Percentiles rank a stretch among this genome's conserved stretches.
These are phyloP conservation scores for Tapirus indicus DNA, from an alignment of 2,797 vertebrate species.

Conservation along the genomic window DNA sequence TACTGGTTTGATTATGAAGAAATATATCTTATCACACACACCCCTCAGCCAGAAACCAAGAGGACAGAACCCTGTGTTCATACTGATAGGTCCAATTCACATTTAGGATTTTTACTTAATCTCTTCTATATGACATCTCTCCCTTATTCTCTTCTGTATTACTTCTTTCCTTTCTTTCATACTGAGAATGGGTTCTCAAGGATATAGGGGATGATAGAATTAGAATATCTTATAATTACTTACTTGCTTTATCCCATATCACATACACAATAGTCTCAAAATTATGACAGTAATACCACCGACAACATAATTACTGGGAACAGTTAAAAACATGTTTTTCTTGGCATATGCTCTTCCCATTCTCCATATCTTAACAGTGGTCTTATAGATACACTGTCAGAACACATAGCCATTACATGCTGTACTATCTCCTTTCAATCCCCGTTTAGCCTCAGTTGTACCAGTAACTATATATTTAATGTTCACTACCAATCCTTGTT, in stretches of 20 bases:
- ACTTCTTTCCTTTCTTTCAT: background rate
- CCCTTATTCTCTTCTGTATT: background rate
- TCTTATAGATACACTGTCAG: background rate
- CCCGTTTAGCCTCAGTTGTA: background rate
- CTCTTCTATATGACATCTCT: background rate
- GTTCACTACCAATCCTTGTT: background rate
- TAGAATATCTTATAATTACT: background rate
- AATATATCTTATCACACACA: background rate
- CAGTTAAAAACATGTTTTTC: background rate
- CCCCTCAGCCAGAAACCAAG: background rate
- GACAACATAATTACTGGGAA: background rate
- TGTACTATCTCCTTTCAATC: background rate
- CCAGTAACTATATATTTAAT: background rate
- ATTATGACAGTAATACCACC: background rate
- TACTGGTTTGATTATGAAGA: background rate
- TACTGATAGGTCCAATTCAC: background rate
- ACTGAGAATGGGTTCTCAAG: background rate
- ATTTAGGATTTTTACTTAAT: background rate
- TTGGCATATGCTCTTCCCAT: background rate
- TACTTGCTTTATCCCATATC: background rate
- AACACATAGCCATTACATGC: background rate
- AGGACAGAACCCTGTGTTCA: background rate
- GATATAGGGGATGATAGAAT: background rate
- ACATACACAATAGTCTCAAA: background rate
- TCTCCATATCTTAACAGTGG: background rate